These are phyloP conservation scores for Spilarctia lutea DNA, from an alignment of 2,888 invertebrate species.

Conservation along the genomic window DNA sequence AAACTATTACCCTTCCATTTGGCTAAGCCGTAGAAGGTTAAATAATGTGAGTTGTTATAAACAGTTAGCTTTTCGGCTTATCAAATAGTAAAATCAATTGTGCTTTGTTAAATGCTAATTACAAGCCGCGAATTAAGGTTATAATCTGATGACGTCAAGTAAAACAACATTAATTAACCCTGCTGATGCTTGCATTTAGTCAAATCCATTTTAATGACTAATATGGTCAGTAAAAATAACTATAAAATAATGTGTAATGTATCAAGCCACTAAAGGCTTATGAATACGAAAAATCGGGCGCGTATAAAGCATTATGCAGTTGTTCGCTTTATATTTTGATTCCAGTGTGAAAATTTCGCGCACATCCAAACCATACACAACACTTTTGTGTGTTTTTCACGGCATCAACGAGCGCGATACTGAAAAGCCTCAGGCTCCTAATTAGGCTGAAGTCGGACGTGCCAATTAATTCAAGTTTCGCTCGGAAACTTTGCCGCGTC, in stretches of 20 bases:
- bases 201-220: background rate
- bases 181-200: background rate
- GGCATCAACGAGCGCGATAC: conserved; percentile 81
- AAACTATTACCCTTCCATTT: no score
- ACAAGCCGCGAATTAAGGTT: background rate
- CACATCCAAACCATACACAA: conserved; percentile 63
- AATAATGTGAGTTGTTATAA: background rate
- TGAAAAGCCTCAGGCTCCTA: conserved; percentile 86
- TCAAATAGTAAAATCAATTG: background rate
- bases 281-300: conserved; percentile 28
- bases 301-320: conserved; percentile 58
- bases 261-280: background rate
- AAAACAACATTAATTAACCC: background rate
- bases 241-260: background rate
- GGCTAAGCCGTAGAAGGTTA: background rate
- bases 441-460: conserved; percentile 86
- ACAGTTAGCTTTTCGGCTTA: background rate
- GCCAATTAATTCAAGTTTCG: conserved; percentile 87
- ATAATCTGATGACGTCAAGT: background rate
- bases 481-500: conserved; percentile 86
- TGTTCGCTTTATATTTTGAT: conserved; percentile 57
- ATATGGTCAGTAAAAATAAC: background rate
- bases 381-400: conserved; percentile 85
- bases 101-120: background rate
- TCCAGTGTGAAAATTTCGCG: conserved; percentile 43